These are phyloP conservation scores for Jordanella pulchra DNA, from an alignment of 2,797 vertebrate species.

Conservation along the genomic window DNA sequence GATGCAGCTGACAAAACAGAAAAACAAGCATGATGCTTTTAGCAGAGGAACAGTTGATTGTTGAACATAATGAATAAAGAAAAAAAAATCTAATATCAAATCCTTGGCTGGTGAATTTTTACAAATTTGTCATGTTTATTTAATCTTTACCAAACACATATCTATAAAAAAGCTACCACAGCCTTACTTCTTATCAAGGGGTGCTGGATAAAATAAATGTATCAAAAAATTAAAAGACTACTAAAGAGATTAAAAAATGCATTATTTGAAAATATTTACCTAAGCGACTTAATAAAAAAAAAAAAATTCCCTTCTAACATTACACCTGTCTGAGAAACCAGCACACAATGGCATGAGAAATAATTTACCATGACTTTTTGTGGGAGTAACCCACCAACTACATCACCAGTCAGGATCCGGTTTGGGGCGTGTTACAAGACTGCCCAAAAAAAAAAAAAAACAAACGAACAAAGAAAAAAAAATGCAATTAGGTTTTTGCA, in stretches of 20 bases:
- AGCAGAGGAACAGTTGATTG: not conserved
- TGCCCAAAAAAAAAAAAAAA: not conserved
- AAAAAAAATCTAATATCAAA: not conserved
- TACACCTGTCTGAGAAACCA: not conserved
- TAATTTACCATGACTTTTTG: not conserved
- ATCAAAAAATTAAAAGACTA: slow-evolving; percentile 4
- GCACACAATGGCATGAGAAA: not conserved
- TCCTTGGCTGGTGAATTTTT: too few relatives aligned
- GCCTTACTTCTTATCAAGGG: slow-evolving; percentile 6
- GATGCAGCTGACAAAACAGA: not conserved
- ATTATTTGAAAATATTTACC: not conserved
- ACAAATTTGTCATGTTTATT: slow-evolving; percentile 6
- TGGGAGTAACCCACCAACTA: slow-evolving; percentile 15
- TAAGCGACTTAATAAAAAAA: slow-evolving; percentile 7
- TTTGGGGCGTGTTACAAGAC: not conserved
- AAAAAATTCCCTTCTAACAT: not conserved
- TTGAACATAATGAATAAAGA: not conserved
- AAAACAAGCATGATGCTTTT: not conserved
- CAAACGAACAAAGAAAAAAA: too few relatives aligned
- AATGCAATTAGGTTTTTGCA: slow-evolving; percentile 7
- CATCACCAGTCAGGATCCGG: not conserved
- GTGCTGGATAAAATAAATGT: slow-evolving; percentile 7
- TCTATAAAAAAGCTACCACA: not conserved
- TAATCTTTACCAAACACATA: slow-evolving; percentile 1
- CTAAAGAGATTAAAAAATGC: not conserved